A percentile compares a stretch with the other conserved stretches of the same genome.
Evolutionary conservation across 2,797 vertebrate genomes (phyloP).

Genomic region (Pangasius larnaudii): DNA sequence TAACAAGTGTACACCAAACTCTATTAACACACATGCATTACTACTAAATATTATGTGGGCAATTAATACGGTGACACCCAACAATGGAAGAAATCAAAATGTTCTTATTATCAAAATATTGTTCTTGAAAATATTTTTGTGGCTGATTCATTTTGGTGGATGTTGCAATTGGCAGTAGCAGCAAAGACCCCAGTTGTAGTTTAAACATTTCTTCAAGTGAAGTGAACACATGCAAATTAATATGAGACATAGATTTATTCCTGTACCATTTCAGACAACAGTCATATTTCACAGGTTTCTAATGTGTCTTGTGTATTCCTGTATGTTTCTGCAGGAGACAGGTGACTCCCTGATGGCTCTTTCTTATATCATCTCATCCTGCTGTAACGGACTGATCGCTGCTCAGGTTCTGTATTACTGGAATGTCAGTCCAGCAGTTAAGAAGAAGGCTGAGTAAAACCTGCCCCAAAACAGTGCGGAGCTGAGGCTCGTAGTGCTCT

Average conservation of each 20-base stretch:
- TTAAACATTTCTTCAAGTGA: neutral
- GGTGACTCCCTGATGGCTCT: constrained; percentile 86
- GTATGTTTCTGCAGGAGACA: constrained; percentile 78
- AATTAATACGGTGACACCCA: neutral
- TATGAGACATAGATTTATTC: neutral
- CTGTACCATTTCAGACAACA: neutral
- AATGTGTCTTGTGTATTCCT: neutral
- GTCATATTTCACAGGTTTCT: neutral
- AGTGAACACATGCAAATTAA: neutral
- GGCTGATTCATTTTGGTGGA: neutral
- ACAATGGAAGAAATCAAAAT: neutral
- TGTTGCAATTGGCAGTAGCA: neutral
- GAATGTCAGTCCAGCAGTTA: constrained; percentile 68
- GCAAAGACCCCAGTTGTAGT: neutral
- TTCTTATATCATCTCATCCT: constrained; percentile 83
- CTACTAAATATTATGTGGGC: neutral
- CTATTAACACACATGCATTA: neutral
- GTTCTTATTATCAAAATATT: neutral
- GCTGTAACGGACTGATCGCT: constrained; percentile 83
- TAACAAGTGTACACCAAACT: neutral
- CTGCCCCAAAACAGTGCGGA: constrained; percentile 5
- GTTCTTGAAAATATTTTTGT: neutral
- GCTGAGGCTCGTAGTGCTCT: neutral
- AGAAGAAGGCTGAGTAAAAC: constrained; percentile 65
- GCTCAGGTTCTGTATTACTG: constrained; percentile 88